Base-by-base conservation (phyloP, 1,140 invertebrate species). In the Ips typographus region DNA sequence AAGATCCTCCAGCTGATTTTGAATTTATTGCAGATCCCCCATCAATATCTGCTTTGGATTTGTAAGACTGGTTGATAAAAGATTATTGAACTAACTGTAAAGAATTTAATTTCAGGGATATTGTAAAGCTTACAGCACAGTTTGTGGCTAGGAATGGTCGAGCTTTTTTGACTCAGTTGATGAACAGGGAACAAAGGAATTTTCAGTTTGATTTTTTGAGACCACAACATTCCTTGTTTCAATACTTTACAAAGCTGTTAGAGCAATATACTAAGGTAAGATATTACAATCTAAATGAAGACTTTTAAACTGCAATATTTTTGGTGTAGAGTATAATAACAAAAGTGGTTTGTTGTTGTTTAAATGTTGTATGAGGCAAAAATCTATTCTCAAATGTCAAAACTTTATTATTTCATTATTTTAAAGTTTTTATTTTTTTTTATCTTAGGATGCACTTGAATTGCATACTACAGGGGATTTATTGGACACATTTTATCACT, bases 201-300 rank as follows among this genome's bases (percentile, higher is more conserved):
- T 98, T 95, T 77, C 97, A 99, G 76, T 99, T 99, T 86, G 98
- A 99, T 82, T 99, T 99, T 80, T 83, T 99, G 2, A 86, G 98
- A 22, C 98, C 98, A 0, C 97, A 99, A 77, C 98, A 99, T 83
- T 98, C 96, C 1, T 86, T 99, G 0, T 99, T 99, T 81, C 94
- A 95, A 77, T 99, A 99, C 81, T 99, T 99, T 79, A 99, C 96
- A 1, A 95, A 98, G 78, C 84, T 99, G 0, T 84, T 99, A 36
- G 97, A 99, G 77, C 98, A 99, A 77, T 99, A 99, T 77, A 99
- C 97, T 0, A 99, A 93, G 87, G 90, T 91, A 78, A 69, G 8
- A 22, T 58, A 40, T 40, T 5, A 1, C n/a, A 22, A 47, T 47
- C 44, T 47, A 5, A 4, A 47, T 47, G 44, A 47, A 4, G 4